phyloP scores from a whole-genome alignment of 2,113 vertebrate species.

The Melanocharis versteri region DNA sequence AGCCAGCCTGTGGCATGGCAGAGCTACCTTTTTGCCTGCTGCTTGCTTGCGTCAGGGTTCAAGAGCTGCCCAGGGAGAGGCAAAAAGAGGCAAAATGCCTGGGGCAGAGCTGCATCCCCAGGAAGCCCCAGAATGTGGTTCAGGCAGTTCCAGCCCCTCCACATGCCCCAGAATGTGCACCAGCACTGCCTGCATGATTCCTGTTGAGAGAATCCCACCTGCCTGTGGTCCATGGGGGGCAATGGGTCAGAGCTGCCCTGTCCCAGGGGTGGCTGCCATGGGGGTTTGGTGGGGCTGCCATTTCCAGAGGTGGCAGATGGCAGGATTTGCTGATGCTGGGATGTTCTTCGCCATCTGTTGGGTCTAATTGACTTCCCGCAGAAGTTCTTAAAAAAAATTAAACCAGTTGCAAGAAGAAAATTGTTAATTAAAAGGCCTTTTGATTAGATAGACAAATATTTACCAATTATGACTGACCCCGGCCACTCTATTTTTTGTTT shows the following conservation, averaged over 20 bases:
- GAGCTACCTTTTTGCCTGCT: neutral
- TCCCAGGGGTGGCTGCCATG: neutral
- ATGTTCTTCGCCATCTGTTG: slow-evolving; percentile 73
- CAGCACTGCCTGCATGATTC: rapidly evolving
- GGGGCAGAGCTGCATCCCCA: neutral
- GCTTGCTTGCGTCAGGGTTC: rapidly evolving
- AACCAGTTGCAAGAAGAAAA: slow-evolving; percentile 72
- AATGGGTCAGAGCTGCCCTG: neutral
- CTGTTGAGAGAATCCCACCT: neutral
- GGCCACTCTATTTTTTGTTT: slow-evolving; percentile 42
- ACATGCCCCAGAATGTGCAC: neutral
- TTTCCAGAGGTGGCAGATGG: slow-evolving; percentile 66
- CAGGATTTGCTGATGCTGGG: slow-evolving; percentile 57
- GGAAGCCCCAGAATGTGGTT: rapidly evolving
- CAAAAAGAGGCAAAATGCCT: neutral
- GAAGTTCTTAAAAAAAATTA: slow-evolving; percentile 70
- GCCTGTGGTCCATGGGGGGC: rapidly evolving
- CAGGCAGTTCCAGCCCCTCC: neutral
- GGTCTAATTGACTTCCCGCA: slow-evolving; percentile 76
- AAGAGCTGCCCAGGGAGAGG: neutral
- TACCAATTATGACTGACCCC: slow-evolving; percentile 75
- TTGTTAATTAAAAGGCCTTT: slow-evolving; percentile 79
- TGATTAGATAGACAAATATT: slow-evolving; percentile 82
- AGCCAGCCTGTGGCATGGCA: neutral
- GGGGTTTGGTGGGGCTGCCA: neutral